A percentile compares a stretch with the other conserved stretches of the same genome.
Conservation (phyloP, 2,113 vertebrate genomes). For the Tetrao urogallus region DNA sequence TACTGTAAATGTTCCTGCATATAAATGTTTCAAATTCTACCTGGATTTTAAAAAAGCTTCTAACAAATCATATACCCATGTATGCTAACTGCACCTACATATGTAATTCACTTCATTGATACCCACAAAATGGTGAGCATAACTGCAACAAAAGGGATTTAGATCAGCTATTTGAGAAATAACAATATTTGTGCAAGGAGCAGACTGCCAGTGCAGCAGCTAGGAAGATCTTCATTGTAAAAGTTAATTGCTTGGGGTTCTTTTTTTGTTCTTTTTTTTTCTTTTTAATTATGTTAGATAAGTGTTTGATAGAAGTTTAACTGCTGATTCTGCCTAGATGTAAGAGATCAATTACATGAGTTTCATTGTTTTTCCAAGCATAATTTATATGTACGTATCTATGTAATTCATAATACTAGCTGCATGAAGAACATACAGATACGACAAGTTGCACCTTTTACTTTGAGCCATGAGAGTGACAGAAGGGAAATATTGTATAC, state of each 20-base stretch:
- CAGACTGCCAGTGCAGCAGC: not conserved
- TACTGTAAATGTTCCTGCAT: not conserved
- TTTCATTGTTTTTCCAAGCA: not conserved
- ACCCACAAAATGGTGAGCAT: not conserved
- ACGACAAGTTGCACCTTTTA: not conserved
- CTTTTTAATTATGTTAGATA: not conserved
- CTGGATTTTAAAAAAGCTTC: not conserved
- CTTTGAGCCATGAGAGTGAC: not conserved
- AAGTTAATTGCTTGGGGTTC: not conserved
- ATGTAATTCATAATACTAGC: not conserved
- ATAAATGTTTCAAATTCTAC: not conserved
- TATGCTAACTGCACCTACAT: not conserved
- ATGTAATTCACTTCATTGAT: not conserved
- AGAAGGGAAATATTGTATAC: not conserved
- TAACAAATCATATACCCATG: not conserved
- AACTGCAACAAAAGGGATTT: not conserved
- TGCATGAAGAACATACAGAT: not conserved
- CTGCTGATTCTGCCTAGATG: not conserved
- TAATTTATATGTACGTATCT: not conserved
- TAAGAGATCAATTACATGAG: not conserved
- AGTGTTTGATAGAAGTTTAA: not conserved
- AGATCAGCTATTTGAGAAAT: not conserved
- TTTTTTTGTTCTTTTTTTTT: not conserved
- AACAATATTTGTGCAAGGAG: not conserved
- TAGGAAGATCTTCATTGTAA: not conserved